Evolutionary conservation across 1,140 invertebrate genomes (phyloP), one percentile per base, ranked within the genome.

Genomic region (Phthorimaea operculella): DNA sequence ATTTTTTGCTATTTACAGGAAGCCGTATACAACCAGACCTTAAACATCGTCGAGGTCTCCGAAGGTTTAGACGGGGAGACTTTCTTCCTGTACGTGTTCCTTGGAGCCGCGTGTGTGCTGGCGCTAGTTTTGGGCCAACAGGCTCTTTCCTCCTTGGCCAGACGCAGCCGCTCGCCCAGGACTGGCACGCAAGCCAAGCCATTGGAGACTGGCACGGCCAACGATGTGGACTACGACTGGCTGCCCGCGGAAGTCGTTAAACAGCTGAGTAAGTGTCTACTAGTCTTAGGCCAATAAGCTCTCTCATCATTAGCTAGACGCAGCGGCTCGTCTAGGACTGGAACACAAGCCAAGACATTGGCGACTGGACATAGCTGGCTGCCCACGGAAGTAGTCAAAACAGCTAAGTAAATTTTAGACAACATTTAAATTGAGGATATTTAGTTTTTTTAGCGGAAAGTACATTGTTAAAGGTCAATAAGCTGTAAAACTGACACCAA

Each of bases 191-290:
- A 87, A 16, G 88, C 90, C 56, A 92, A 91, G 78, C 84, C 89
- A 21, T 85, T 92, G 7, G 93, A 94, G 87, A 93, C 92, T 66
- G 91, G 92, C 55, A 93, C 96, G 17, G 90, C 92, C 55, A 96
- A 96, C 69, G 96, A 96, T 85, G 94, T 99, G 33, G 98, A 99
- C 85, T 99, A 97, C 74, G 97, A 99, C 62, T 99, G 98, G 98
- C 86, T 99, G 67, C 98, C 98, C 55, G 93, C 94, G 72, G 94
- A 97, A 83, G 93, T 94, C 68, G 88, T 97, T 18, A 90, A 92
- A 47, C 90, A 90, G 76, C 86, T 94, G 55, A 94, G 93, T 95
- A 89, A 92, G 93, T 91, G 61, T n/a, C 44, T n/a, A n/a, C 86
- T 98, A 21, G 94, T 99, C 47, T 90, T 94, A 58, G 95, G 94